Evolutionary conservation across 2,888 invertebrate species (phyloP).

Genomic region (Dynastes tityus): DNA sequence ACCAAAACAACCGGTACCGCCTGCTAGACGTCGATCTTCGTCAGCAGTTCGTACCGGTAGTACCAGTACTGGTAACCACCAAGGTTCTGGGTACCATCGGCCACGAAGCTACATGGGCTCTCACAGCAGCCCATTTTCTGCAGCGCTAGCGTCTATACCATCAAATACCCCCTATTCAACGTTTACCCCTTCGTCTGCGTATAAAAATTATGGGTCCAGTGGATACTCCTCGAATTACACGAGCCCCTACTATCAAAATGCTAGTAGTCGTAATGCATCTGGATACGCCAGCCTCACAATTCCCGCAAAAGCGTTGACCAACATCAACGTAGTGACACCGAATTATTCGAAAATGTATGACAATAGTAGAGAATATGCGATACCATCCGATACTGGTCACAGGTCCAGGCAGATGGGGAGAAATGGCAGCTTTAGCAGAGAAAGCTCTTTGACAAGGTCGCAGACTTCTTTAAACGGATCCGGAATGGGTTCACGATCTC

Average conservation of each 20-base stretch:
- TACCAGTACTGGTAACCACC: conserved; percentile 54
- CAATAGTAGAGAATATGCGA: conserved; percentile 62
- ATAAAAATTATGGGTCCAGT: conserved; percentile 47
- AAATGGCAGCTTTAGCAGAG: conserved; percentile 63
- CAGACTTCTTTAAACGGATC: conserved; percentile 62
- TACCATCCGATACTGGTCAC: conserved; percentile 68
- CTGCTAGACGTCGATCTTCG: conserved; percentile 66
- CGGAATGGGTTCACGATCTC: conserved; percentile 73
- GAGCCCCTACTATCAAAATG: conserved; percentile 71
- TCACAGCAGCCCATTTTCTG: conserved; percentile 46
- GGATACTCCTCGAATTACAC: conserved; percentile 65
- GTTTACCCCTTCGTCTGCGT: conserved; percentile 57
- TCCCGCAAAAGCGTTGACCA: conserved; percentile 75
- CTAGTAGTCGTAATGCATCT: conserved; percentile 72
- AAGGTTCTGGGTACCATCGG: conserved; percentile 53
- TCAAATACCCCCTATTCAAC: conserved; percentile 64
- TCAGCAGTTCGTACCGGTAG: conserved; percentile 61
- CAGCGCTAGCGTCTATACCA: conserved; percentile 51
- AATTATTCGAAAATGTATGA: conserved; percentile 68
- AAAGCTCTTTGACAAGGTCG: conserved; percentile 66
- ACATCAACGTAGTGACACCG: conserved; percentile 75
- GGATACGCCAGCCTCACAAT: conserved; percentile 81
- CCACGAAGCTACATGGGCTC: conserved; percentile 58
- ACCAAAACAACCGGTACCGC: conserved; percentile 64
- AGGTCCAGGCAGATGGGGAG: conserved; percentile 65